These are phyloP conservation scores for Lepidurus packardi DNA, from an alignment of 1,140 invertebrate genomes.

Conservation along the genomic window DNA sequence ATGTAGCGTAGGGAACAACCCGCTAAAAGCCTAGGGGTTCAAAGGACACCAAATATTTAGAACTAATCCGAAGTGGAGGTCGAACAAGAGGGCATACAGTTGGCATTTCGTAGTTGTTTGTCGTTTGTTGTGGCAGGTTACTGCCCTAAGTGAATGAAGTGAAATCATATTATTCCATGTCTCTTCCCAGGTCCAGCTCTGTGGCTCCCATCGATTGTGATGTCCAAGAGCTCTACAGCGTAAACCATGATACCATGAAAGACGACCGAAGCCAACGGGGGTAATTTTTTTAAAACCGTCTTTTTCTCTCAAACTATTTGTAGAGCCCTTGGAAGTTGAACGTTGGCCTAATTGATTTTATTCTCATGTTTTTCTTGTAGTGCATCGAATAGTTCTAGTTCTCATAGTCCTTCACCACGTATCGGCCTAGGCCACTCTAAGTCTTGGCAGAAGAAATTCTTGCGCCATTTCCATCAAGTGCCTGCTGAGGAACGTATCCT, in stretches of 20 bases:
- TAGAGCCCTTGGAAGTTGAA: too few species aligned
- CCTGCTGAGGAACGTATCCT: slow-evolving; percentile 67
- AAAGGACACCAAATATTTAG: background rate
- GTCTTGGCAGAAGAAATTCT: slow-evolving; percentile 65
- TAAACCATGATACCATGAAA: slow-evolving; percentile 8
- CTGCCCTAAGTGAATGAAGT: background rate
- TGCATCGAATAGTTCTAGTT: background rate
- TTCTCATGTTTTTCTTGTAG: background rate
- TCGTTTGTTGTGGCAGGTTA: too few species aligned
- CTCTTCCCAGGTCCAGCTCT: slow-evolving; percentile 1
- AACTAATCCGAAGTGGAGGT: background rate
- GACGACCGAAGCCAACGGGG: slow-evolving; percentile 8
- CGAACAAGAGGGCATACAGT: too few species aligned
- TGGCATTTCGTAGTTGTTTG: too few species aligned
- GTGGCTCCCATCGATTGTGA: slow-evolving; percentile 9
- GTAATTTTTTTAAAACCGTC: slow-evolving; percentile 3
- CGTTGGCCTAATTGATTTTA: background rate
- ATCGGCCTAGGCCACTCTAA: slow-evolving; percentile 42
- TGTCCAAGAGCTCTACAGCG: slow-evolving; percentile 9
- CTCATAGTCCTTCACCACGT: background rate
- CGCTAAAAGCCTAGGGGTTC: background rate
- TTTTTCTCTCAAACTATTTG: background rate
- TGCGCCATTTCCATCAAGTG: slow-evolving; percentile 65
- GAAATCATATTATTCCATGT: background rate
- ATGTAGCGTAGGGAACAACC: background rate